phyloP scores from a whole-genome alignment of 2,888 invertebrate species.

The Xestia ashworthii region DNA sequence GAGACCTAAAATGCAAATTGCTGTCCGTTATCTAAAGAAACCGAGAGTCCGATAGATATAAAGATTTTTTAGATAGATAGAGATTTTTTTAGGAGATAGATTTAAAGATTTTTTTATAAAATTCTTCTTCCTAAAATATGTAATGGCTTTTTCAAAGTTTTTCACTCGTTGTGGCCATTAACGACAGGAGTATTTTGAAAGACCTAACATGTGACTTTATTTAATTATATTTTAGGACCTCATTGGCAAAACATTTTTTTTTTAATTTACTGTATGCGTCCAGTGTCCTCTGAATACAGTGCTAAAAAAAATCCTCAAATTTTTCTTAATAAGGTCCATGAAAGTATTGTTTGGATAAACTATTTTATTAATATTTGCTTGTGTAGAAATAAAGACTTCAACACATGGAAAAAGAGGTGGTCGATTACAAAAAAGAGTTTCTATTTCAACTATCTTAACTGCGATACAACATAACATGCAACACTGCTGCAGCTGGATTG shows the following conservation, averaged over 20 bases:
- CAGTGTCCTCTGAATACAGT: neutral
- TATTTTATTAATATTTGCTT: neutral
- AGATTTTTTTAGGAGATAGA: too few species aligned
- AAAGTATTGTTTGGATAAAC: neutral
- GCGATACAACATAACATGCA: conserved; percentile 61
- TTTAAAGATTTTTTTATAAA: neutral
- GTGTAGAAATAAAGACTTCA: neutral
- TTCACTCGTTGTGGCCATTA: neutral
- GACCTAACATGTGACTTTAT: neutral
- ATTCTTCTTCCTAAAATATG: neutral
- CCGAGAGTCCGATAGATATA: too few species aligned
- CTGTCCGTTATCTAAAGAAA: conserved; percentile 6
- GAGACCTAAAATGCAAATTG: neutral
- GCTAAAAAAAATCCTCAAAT: neutral
- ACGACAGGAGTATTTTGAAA: neutral
- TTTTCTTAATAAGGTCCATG: neutral
- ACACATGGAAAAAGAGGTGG: neutral
- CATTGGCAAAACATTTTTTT: too few species aligned
- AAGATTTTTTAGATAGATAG: too few species aligned
- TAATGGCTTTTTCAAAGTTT: neutral
- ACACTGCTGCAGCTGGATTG: conserved; percentile 74
- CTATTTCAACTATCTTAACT: conserved; percentile 54
- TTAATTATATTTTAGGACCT: neutral
- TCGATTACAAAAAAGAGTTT: conserved; percentile 14
- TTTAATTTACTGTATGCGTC: too few species aligned